Base-by-base conservation (phyloP, 2,888 invertebrate genomes). In the Choristoneura rosaceana region DNA sequence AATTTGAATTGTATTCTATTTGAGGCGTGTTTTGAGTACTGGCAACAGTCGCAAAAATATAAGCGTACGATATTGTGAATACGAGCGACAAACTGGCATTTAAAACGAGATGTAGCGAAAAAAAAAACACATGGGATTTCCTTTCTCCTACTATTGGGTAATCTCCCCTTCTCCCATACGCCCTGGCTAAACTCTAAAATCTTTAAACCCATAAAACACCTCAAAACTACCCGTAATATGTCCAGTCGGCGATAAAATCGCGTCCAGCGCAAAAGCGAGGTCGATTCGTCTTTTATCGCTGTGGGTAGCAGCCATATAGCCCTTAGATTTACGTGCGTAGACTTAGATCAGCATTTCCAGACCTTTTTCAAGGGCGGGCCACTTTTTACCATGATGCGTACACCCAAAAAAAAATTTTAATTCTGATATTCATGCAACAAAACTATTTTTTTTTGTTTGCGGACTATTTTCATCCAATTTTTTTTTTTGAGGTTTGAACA, bases 251-350 rank as follows among this genome's bases (percentile, higher is more conserved):
- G 55, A 55, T 55, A 55, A 25, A 25, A 55, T 55, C 55, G 25
- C 10, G 17, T 55, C 17, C 55, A 47, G 47, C 47, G 25, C 62
- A 62, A 62, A 45, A 45, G 17, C 62, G 45, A 45, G 62, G 43
- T 43, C 61, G 62, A 25, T 17, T 62, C 62, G 62, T 7, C 62
- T 43, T 12, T 62, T 62, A 62, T 62, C 33, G 62, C 43, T 12
- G 33, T 61, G 7, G 62, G 33, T 61, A n/a, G 17, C 45, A 25
- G 33, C 25, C 25, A 25, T n/a, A 2, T 2, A 25, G 25, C 62
- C 45, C 62, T 8, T 25, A 45, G 62, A 62, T 62, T 62, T 62
- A 62, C 62, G 45, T 45, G 62, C 45, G 62, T 25, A 14, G 45
- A 62, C 4, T 62, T 62, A 25, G 25, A 17, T 25, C 25, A 25